Evolutionary conservation across 92 coral and sea anemone species (phyloP).

Genomic region (Umimayanthus chanpuru): DNA sequence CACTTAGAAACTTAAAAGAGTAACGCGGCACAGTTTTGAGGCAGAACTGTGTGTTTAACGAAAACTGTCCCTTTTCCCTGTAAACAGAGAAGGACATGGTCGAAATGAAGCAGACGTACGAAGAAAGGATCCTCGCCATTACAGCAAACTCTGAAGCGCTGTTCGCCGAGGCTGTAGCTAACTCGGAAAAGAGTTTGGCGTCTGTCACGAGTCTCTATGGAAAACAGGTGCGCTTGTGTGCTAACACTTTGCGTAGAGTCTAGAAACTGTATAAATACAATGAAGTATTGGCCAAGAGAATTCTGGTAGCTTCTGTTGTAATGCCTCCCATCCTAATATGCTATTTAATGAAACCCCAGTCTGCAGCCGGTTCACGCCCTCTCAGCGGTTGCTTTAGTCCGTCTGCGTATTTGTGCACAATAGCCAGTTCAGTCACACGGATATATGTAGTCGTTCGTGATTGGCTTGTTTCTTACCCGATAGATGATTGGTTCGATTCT

Average conservation of each 20-base stretch:
- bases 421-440: too few species aligned
- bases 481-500: too few species aligned
- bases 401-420: too few species aligned
- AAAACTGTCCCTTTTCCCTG: neutral
- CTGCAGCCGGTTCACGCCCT: too few species aligned
- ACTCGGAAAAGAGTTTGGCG: constrained; percentile 75
- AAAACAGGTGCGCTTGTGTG: constrained; percentile 63
- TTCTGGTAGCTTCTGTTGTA: too few species aligned
- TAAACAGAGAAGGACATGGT: constrained; percentile 81
- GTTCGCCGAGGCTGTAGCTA: constrained; percentile 62
- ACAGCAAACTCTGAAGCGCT: constrained; percentile 77
- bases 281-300: neutral
- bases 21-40: neutral
- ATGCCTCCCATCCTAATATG: neutral
- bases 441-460: too few species aligned
- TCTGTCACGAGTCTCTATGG: constrained; percentile 76
- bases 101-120: constrained; percentile 71
- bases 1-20: neutral
- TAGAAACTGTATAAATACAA: neutral
- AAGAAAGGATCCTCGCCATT: constrained; percentile 65
- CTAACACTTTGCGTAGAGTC: neutral
- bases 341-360: too few species aligned
- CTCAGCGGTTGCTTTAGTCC: too few species aligned
- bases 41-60: neutral
- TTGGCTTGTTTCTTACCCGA: too few species aligned